Conservation (phyloP, 35 echinoderm and acorn worm genomes). For the Lytechinus pictus region DNA sequence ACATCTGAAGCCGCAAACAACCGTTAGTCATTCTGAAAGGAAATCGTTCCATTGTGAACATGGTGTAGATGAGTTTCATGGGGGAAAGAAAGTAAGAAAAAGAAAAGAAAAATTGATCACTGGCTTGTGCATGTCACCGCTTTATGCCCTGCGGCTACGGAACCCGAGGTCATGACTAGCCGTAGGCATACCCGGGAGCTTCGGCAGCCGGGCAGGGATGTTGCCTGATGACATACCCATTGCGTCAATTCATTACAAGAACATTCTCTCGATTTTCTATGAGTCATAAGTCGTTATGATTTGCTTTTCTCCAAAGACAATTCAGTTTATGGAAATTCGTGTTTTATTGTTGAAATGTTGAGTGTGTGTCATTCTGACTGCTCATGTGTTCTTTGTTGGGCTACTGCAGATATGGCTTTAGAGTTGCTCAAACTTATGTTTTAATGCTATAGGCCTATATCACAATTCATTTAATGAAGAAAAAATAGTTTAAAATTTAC, state of each 20-base stretch:
- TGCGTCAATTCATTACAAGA: slow-evolving; percentile 13
- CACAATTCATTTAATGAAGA: no score
- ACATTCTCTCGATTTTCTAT: background rate
- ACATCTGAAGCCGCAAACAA: background rate
- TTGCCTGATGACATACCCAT: slow-evolving; percentile 2
- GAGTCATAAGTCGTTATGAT: slow-evolving; percentile 1
- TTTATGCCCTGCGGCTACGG: slow-evolving; percentile 14
- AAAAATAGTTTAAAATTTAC: no score
- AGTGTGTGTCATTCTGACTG: no score
- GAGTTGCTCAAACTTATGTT: no score
- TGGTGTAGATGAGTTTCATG: background rate
- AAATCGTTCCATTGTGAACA: background rate
- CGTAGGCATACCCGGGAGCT: slow-evolving; percentile 16
- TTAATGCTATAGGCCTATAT: no score
- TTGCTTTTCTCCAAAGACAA: background rate
- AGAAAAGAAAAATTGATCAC: background rate
- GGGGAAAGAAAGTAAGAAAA: background rate
- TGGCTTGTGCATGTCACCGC: slow-evolving; percentile 5
- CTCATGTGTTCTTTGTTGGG: no score
- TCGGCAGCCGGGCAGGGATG: slow-evolving; percentile 31
- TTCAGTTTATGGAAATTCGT: background rate
- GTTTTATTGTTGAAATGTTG: background rate
- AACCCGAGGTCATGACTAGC: slow-evolving; percentile 39
- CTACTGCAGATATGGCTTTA: no score
- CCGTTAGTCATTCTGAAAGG: background rate